Evolutionary conservation across 1,140 invertebrate genomes (phyloP).

Genomic region (Amyelois transitella): DNA sequence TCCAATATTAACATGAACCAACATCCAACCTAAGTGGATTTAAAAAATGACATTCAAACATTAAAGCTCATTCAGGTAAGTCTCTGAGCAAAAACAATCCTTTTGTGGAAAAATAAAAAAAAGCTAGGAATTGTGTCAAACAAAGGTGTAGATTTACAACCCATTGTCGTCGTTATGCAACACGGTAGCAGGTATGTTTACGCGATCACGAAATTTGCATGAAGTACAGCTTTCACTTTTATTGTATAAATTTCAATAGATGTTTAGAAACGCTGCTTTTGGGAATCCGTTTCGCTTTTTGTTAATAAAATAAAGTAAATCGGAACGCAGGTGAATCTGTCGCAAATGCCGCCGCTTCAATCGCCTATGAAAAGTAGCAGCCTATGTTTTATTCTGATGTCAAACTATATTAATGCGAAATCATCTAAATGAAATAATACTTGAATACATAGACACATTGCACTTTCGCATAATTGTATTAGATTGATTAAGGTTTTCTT

Average conservation of each 20-base stretch:
- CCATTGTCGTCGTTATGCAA: constrained; percentile 45
- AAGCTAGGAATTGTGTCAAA: constrained; percentile 43
- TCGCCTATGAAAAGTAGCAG: too few species aligned
- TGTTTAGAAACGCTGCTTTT: background rate
- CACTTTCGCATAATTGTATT: too few species aligned
- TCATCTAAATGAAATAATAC: too few species aligned
- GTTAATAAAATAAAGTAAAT: background rate
- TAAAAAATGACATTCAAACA: background rate
- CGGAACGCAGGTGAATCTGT: background rate
- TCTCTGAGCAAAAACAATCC: constrained; percentile 34
- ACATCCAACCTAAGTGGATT: too few species aligned
- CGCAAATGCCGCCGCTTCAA: too few species aligned
- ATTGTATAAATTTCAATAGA: constrained; percentile 28
- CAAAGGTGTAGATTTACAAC: constrained; percentile 43
- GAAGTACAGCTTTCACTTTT: constrained; percentile 65
- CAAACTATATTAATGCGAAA: too few species aligned
- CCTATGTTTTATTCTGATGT: too few species aligned
- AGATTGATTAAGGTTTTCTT: too few species aligned
- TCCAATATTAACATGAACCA: too few species aligned
- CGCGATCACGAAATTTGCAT: constrained; percentile 51
- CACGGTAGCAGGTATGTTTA: constrained; percentile 56
- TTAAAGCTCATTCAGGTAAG: background rate
- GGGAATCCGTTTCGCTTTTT: constrained; percentile 8
- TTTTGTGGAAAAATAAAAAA: constrained; percentile 31
- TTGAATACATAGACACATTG: too few species aligned